phyloP scores from a whole-genome alignment of 2,888 invertebrate species.

The Girardia tigrina region DNA sequence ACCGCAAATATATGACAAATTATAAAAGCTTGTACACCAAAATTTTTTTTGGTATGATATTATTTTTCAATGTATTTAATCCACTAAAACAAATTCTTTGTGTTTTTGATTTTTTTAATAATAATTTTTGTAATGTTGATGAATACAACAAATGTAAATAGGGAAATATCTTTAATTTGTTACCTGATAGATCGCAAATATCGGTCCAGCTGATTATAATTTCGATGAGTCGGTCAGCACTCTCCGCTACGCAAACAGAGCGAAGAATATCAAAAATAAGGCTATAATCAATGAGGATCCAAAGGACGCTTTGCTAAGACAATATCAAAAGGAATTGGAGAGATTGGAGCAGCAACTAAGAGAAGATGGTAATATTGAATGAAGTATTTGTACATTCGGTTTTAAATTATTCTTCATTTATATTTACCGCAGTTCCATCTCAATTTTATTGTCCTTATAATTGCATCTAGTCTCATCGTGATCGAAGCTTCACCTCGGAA shows the following conservation, averaged over 20 bases:
- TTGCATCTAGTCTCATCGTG: too few species aligned
- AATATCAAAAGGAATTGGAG: conserved; percentile 90
- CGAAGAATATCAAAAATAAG: conserved; percentile 88
- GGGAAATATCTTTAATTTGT: neutral
- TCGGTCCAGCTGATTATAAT: conserved; percentile 87
- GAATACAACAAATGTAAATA: neutral
- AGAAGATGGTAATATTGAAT: conserved; percentile 56
- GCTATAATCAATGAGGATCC: conserved; percentile 92
- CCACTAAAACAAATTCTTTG: neutral
- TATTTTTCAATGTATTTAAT: too few species aligned
- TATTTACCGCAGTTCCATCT: neutral
- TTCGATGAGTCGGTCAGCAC: conserved; percentile 94
- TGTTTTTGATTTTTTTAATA: neutral
- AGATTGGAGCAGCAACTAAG: conserved; percentile 72
- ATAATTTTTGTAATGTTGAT: neutral
- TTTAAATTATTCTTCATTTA: neutral
- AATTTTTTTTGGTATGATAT: too few species aligned
- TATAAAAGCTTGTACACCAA: too few species aligned
- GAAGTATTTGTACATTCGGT: neutral
- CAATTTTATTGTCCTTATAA: too few species aligned
- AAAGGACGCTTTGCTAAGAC: conserved; percentile 79
- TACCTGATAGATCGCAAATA: conserved; percentile 67
- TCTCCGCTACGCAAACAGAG: conserved; percentile 83
- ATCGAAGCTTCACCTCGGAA: too few species aligned
- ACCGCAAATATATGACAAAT: too few species aligned